Conservation (phyloP, 2,888 invertebrate species). For the Criorhina ranunculi region DNA sequence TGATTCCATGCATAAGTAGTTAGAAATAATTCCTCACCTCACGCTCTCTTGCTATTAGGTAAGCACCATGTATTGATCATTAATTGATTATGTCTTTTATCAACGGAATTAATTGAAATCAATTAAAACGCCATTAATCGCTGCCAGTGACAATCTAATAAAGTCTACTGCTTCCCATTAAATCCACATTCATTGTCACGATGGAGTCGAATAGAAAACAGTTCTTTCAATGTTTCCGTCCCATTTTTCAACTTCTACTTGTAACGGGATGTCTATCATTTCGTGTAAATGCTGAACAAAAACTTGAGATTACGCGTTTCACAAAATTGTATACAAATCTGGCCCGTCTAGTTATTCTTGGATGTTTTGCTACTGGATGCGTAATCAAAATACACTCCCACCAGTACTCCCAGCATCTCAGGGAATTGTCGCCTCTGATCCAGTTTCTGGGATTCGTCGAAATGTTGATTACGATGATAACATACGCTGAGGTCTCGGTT, state of each 20-base stretch:
- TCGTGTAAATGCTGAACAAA: slow-evolving; percentile 35
- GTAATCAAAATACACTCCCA: slow-evolving; percentile 77
- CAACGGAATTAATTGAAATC: slow-evolving; percentile 3
- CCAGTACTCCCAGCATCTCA: slow-evolving; percentile 77
- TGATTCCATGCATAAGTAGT: no score
- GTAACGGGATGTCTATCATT: slow-evolving; percentile 54
- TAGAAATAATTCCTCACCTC: no score
- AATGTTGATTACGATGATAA: slow-evolving; percentile 73
- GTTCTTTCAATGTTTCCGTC: slow-evolving; percentile 47
- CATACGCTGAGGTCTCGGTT: slow-evolving; percentile 77
- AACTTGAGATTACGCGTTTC: slow-evolving; percentile 13
- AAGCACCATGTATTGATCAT: background rate
- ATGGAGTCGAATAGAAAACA: slow-evolving; percentile 47
- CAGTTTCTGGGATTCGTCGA: slow-evolving; percentile 79
- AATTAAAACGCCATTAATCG: slow-evolving; percentile 29
- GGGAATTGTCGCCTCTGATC: slow-evolving; percentile 79
- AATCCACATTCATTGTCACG: background rate
- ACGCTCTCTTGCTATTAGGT: no score
- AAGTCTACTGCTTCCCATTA: background rate
- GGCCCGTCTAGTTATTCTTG: slow-evolving; percentile 61
- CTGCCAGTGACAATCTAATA: background rate
- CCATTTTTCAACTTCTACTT: slow-evolving; percentile 39
- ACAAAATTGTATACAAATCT: slow-evolving; percentile 64
- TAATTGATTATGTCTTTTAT: background rate
- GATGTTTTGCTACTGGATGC: slow-evolving; percentile 77